A percentile compares a stretch with the other conserved stretches of the same genome.
These are phyloP conservation scores for Limnothrissa miodon DNA, from an alignment of 2,113 vertebrate genomes.

Conservation along the genomic window DNA sequence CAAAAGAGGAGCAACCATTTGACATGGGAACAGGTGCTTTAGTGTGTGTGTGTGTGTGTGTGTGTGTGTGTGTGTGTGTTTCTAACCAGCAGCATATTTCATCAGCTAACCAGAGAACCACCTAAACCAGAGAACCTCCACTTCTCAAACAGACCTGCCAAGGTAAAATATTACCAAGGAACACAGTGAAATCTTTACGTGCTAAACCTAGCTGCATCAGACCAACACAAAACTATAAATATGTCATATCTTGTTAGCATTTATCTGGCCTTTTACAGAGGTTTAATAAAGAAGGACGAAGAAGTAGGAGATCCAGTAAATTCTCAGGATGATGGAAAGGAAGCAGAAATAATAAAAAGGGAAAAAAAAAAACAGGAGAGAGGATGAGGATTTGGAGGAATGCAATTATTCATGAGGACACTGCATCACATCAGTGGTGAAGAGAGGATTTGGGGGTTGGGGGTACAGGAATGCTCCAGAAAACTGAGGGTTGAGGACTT, in stretches of 20 bases:
- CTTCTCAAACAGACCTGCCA: background rate
- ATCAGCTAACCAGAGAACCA: background rate
- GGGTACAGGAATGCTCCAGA: background rate
- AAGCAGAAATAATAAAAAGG: background rate
- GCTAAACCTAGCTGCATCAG: background rate
- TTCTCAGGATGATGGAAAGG: background rate
- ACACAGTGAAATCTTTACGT: background rate
- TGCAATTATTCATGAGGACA: background rate
- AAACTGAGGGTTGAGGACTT: background rate
- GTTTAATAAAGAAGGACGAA: background rate
- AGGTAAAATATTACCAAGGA: background rate
- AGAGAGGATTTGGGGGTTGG: background rate
- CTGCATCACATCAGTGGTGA: background rate
- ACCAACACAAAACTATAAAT: background rate
- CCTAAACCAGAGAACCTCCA: background rate
- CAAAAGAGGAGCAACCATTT: constrained; percentile 36
- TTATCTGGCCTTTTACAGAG: background rate
- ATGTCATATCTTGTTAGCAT: background rate
- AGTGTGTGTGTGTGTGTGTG: constrained; percentile 22
- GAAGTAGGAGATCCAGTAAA: background rate
- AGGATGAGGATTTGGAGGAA: background rate
- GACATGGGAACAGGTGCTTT: constrained; percentile 48
- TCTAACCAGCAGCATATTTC: background rate
- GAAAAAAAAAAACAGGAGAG: background rate
- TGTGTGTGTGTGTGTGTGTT: background rate